These are phyloP conservation scores for Vandiemenella viatica DNA, from an alignment of 2,888 invertebrate genomes.

Conservation along the genomic window DNA sequence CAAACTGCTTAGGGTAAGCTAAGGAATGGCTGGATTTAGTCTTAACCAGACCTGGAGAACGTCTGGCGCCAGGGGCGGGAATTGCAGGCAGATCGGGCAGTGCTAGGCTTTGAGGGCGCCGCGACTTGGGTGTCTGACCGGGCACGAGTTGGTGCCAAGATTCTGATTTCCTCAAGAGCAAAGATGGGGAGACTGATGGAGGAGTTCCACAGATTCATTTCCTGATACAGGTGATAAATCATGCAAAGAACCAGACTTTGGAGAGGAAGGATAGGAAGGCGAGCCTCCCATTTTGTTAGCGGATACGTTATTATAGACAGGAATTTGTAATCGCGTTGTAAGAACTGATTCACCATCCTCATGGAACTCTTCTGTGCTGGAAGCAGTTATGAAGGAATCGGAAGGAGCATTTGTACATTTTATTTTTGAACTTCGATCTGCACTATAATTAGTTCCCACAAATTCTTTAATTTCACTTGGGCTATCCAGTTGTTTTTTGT, in stretches of 20 bases:
- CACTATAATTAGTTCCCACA: background rate
- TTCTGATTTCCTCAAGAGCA: conserved; percentile 11
- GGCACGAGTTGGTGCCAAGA: conserved; percentile 42
- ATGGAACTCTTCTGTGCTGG: conserved; percentile 12
- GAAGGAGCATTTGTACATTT: too few relatives aligned
- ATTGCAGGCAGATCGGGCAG: conserved; percentile 16
- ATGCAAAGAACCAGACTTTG: conserved; percentile 4
- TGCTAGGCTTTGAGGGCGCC: conserved; percentile 21
- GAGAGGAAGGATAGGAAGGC: too few relatives aligned
- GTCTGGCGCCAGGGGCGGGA: conserved; percentile 16
- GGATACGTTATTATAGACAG: conserved; percentile 20
- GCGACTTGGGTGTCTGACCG: conserved; percentile 32
- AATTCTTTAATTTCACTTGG: background rate
- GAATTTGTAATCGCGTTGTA: conserved; percentile 31
- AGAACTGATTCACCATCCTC: conserved; percentile 29
- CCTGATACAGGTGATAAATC: conserved; percentile 18
- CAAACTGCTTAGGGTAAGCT: conserved; percentile 62
- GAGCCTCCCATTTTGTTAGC: too few relatives aligned
- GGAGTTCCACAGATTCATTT: conserved; percentile 23
- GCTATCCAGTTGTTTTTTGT: background rate
- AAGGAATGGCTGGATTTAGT: conserved; percentile 62
- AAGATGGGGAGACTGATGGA: conserved; percentile 7
- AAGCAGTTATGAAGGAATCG: too few relatives aligned
- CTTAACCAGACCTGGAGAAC: conserved; percentile 28
- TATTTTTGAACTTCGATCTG: background rate